Conservation (phyloP, 2,113 vertebrate genomes). For the Prochilodus magdalenae region DNA sequence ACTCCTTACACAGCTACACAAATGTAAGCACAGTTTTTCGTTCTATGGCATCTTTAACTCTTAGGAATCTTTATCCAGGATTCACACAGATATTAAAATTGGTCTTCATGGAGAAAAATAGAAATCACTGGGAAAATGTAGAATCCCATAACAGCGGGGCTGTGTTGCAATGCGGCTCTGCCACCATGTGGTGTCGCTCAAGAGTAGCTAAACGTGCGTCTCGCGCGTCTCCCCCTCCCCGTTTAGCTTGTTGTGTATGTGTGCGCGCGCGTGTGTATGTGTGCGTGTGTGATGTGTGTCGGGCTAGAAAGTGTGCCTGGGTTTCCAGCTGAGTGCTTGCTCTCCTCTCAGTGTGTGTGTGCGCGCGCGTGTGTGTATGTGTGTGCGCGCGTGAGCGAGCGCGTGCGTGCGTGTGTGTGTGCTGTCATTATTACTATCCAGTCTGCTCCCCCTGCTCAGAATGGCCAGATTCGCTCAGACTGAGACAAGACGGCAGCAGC, state of each 20-base stretch:
- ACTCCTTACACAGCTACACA: no score
- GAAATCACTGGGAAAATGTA: no score
- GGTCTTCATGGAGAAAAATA: no score
- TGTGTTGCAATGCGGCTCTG: constrained; percentile 1
- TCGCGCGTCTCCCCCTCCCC: constrained; percentile 33
- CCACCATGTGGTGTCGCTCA: constrained; percentile 70
- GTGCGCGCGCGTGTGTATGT: constrained; percentile 72
- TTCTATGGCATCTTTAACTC: no score
- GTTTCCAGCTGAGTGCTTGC: constrained; percentile 83
- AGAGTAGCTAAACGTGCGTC: constrained; percentile 62
- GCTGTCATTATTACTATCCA: constrained; percentile 85
- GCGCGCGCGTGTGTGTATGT: constrained; percentile 44
- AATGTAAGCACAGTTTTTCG: no score
- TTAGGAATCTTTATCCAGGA: no score
- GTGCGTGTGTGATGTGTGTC: constrained; percentile 66
- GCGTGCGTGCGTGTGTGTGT: constrained; percentile 14
- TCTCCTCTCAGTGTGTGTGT: constrained; percentile 68
- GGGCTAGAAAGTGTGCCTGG: constrained; percentile 79
- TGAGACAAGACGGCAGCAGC: constrained; percentile 88
- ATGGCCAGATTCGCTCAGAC: constrained; percentile 95
- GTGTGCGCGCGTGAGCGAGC: background rate
- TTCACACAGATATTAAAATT: no score
- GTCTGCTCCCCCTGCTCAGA: constrained; percentile 85
- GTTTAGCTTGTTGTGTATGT: constrained; percentile 62
- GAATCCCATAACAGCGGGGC: no score